Base-by-base conservation (phyloP, 2,797 vertebrate genomes). In the Moxostoma hubbsi region DNA sequence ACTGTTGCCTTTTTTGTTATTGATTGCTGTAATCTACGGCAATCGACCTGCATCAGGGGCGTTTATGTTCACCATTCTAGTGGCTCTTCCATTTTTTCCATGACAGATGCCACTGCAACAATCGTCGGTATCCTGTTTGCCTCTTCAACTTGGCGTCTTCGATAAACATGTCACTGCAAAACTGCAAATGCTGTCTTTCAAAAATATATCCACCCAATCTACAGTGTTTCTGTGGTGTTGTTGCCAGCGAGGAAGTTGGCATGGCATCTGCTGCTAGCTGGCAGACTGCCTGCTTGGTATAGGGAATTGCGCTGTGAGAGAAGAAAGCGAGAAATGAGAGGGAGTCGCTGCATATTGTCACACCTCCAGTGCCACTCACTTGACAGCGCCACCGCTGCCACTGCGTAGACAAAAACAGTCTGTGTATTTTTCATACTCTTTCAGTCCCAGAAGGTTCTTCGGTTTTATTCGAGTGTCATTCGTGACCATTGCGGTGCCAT, bases 41-140 rank as follows among this genome's bases (percentile, higher is more conserved):
- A 84, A 86, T 18, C 83, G 85, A 89, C 84, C 87, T 82, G 57
- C 61, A 59, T 87, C 78, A 83, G 77, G 69, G 82, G 86, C 86
- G 84, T 84, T 46, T 77, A 86, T 72, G 83, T 84, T 76, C 75
- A 59, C 78, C 80, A 76, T 83, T 79, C 88, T 77, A 89, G 43
- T 79, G 68, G 86, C 86, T 86, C 71, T 65, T 90, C 87, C 85
- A 88, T 93, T 91, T 92, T 93, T 93, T 36, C 89, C 88, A 82
- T 89, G 90, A 91, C 94, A 95, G 93, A 95, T 97, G 95, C 94
- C 95, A 91, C 93, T 90, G 77, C 82, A 84, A 91, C 92, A 90
- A 92, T 89, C 90, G 89, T 95, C n/a, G 94, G 95, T 93, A 95
- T 73, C 81, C 79, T 64, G 78, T 85, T 86, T 82, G 36, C 76